phyloP scores from a whole-genome alignment of 2,888 invertebrate species.

The Himalopsyche japonica region DNA sequence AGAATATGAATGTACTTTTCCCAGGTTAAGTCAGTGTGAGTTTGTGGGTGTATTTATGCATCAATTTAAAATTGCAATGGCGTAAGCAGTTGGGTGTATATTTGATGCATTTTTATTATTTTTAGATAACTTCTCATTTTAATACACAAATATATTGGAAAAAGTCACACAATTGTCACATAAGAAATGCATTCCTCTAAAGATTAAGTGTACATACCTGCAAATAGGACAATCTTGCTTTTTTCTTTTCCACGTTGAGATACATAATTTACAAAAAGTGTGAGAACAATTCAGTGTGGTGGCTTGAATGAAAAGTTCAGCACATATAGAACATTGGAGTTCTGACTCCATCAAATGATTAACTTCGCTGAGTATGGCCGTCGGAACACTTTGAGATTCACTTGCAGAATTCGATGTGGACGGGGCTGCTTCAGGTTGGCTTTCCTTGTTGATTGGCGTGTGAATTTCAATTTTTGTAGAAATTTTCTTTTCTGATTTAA shows the following conservation, averaged over 20 bases:
- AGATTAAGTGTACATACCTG: conserved; percentile 47
- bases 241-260: conserved; percentile 69
- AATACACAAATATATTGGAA: too few relatives aligned
- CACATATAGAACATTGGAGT: conserved; percentile 75
- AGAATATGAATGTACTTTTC: too few relatives aligned
- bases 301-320: conserved; percentile 72
- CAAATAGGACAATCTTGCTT: conserved; percentile 76
- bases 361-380: conserved; percentile 42
- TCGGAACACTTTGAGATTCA: conserved; percentile 24
- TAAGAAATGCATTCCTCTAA: too few relatives aligned
- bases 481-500: background rate
- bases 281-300: conserved; percentile 74
- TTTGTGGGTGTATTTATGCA: background rate
- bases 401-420: conserved; percentile 11
- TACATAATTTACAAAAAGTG: conserved; percentile 74
- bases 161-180: too few relatives aligned
- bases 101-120: too few relatives aligned
- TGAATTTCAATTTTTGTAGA: conserved; percentile 18
- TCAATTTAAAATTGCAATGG: too few relatives aligned
- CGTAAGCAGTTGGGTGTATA: too few relatives aligned
- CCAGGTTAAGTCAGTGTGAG: too few relatives aligned
- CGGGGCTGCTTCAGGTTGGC: background rate
- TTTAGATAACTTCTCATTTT: too few relatives aligned
- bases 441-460: conserved; percentile 48
- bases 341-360: conserved; percentile 64